Conservation (phyloP, 2,797 vertebrate genomes). For the Salmo trutta region DNA sequence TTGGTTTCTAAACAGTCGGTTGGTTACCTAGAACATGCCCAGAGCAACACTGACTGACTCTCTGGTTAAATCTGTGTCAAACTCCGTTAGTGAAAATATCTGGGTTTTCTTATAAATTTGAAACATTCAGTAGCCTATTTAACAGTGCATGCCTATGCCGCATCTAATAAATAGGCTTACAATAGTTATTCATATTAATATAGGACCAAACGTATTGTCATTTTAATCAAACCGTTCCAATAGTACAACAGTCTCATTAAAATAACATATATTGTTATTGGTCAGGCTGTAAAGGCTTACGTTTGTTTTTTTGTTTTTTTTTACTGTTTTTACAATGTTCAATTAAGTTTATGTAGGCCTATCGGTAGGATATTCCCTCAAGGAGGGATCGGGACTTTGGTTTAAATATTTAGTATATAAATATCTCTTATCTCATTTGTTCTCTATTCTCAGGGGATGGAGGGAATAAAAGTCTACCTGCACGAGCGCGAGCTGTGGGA, state of each 20-base stretch:
- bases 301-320: too few relatives aligned
- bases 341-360: background rate
- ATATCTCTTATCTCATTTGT: background rate
- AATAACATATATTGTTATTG: too few relatives aligned
- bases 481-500: conserved; percentile 92
- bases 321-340: background rate
- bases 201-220: too few relatives aligned
- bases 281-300: too few relatives aligned
- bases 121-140: background rate
- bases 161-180: background rate
- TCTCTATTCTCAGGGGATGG: conserved; percentile 82
- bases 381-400: too few relatives aligned
- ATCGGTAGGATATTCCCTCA: too few relatives aligned
- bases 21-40: conserved; percentile 5
- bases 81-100: background rate
- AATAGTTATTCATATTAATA: too few relatives aligned
- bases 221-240: too few relatives aligned
- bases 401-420: background rate
- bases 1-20: background rate
- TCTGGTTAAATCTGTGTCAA: background rate
- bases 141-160: background rate
- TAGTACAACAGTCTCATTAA: too few relatives aligned
- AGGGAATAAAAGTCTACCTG: conserved; percentile 90
- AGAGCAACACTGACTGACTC: background rate
- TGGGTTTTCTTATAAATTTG: background rate